phyloP scores from a whole-genome alignment of 1,140 invertebrate genomes.

The Ceratosolen solmsi region DNA sequence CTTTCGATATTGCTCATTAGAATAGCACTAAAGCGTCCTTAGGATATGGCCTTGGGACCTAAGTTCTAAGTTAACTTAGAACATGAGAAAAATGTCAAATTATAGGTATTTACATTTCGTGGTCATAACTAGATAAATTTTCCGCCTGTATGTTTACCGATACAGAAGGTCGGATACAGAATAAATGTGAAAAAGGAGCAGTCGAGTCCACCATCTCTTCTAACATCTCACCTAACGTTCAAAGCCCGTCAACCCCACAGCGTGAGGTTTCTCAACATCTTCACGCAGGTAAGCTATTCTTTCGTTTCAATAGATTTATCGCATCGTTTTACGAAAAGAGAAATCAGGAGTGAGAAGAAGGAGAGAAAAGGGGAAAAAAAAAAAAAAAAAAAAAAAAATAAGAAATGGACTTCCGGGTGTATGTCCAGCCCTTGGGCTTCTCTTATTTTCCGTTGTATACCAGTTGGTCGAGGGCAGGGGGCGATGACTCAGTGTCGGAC shows the following conservation, averaged over 20 bases:
- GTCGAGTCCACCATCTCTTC: background rate
- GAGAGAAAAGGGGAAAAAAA: background rate
- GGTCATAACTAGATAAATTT: no score
- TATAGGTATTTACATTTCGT: no score
- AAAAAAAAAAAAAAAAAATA: no score
- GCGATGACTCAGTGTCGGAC: conserved; percentile 24
- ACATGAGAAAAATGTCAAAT: no score
- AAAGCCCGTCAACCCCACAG: background rate
- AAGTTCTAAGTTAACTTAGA: no score
- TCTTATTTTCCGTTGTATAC: background rate
- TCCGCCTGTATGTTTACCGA: background rate
- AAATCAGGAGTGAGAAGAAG: background rate
- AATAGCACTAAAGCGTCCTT: no score
- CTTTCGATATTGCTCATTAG: no score
- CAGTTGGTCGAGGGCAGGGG: background rate
- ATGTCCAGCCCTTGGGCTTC: background rate
- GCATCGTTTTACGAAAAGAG: background rate
- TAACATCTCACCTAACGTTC: background rate
- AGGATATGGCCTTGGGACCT: no score
- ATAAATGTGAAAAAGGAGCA: background rate
- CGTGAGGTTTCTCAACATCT: conserved; percentile 2
- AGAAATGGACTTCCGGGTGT: background rate
- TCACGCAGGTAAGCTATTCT: background rate
- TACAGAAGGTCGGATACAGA: background rate
- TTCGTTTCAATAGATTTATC: conserved; percentile 1